Evolutionary conservation across 37 sponge, comb jelly and placozoan species (phyloP), one percentile per base, ranked within the genome.

Genomic region (Spongia lamella): DNA sequence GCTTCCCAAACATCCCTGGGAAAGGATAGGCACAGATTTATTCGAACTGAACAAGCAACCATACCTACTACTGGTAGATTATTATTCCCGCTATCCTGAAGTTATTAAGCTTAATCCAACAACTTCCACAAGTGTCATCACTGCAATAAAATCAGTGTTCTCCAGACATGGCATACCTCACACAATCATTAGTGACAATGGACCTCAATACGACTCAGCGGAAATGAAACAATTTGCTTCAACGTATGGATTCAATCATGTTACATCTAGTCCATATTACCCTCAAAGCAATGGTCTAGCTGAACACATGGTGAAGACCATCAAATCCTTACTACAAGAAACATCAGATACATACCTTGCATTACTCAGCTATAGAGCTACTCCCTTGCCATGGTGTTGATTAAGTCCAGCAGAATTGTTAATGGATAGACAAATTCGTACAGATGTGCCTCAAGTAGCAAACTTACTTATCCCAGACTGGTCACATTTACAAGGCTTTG

Each of bases 251-350:
- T 86, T 79, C 25, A n/a, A 58, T 17, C 86, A 86, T 40, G 32
- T 29, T 0, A 85, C 80, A 1, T 80, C 81, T 24, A 86, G 80
- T 32, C 86, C 86, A 19, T 27, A 30, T 0, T 86, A 72, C 40
- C 86, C 86, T 19, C 74, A 79, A 36, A 75, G 81, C 36, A 86
- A 86, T 79, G 81, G 86, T 20, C 68, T 52, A 32, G 86, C 65
- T 0, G 86, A 86, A 27, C 32, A 69, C 0, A 36, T 62, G 9
- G 86, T 79, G 40, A 55, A 86, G 70, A 79, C 80, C 35, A 63
- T 86, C 0, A 79, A 79, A 38, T 21, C 38, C 14, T 31, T 86
- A 16, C 37, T 86, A 14, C 20, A 26, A 11, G 20, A 56, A 5
- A 51, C 63, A 11, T 20, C 50, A 2, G 81, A 79, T 43, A 70